Evolutionary conservation across 2,888 invertebrate genomes (phyloP).

Genomic region (Meiosimyza decipiens): DNA sequence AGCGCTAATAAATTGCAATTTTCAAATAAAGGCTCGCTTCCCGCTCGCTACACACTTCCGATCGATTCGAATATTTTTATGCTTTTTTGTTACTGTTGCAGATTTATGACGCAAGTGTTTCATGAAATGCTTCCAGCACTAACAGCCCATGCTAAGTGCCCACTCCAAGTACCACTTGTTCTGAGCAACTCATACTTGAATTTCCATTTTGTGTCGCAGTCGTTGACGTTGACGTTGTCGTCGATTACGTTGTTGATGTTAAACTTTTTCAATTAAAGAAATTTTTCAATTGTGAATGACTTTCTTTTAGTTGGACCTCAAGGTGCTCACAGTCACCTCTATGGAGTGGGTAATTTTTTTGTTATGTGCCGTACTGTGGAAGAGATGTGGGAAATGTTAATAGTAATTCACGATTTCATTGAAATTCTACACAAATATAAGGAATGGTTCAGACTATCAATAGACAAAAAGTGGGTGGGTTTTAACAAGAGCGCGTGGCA

Average conservation of each 20-base stretch:
- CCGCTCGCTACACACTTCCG: neutral
- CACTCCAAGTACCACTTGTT: neutral
- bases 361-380: too few species aligned
- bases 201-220: neutral
- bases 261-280: constrained; percentile 37
- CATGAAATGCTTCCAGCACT: neutral
- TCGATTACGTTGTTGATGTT: constrained; percentile 8
- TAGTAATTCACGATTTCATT: too few species aligned
- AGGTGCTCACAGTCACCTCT: neutral
- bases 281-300: constrained; percentile 29
- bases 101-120: constrained; percentile 27
- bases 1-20: constrained; percentile 31
- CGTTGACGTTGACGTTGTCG: constrained; percentile 4
- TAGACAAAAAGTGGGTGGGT: too few species aligned
- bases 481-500: too few species aligned
- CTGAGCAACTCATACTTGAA: neutral
- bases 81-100: constrained; percentile 10
- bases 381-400: too few species aligned
- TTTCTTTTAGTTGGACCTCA: neutral
- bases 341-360: too few species aligned
- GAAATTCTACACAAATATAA: too few species aligned
- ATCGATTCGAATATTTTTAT: constrained; percentile 17
- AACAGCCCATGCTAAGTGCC: neutral
- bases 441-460: too few species aligned
- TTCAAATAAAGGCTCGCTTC: constrained; percentile 18